phyloP scores from a whole-genome alignment of 2,888 invertebrate genomes.

The Sinotaia quadrata region DNA sequence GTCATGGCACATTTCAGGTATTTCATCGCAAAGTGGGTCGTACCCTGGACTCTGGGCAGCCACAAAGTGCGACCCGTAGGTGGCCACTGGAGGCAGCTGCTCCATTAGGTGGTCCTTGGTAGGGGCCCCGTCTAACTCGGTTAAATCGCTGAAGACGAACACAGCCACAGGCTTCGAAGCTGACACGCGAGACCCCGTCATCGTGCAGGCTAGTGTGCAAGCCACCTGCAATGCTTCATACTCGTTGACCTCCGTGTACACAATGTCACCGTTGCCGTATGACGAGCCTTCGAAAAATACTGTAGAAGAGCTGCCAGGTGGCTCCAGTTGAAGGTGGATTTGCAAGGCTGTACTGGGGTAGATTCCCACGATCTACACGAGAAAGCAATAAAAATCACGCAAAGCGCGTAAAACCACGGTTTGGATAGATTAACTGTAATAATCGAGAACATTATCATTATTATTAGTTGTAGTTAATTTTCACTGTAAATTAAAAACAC shows the following conservation, averaged over 20 bases:
- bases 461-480: too few species aligned
- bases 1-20: too few species aligned
- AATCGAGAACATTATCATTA: too few species aligned
- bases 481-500: too few species aligned
- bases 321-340: constrained; percentile 2
- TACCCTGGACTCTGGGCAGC: constrained; percentile 18
- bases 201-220: neutral
- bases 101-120: constrained; percentile 35
- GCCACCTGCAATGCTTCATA: constrained; percentile 11
- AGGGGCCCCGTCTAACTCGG: neutral
- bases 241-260: neutral
- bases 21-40: too few species aligned
- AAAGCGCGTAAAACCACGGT: too few species aligned
- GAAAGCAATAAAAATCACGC: neutral
- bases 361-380: constrained; percentile 1
- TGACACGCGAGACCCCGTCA: constrained; percentile 28
- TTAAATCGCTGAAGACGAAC: constrained; percentile 1
- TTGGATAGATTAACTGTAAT: too few species aligned
- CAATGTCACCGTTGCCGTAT: constrained; percentile 15
- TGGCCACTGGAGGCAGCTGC: constrained; percentile 41
- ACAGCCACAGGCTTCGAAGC: constrained; percentile 35
- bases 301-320: neutral
- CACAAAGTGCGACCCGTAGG: constrained; percentile 41
- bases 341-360: neutral
- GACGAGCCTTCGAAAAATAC: neutral